Conservation (phyloP, 1,140 invertebrate species). For the Monochamus saltuarius region DNA sequence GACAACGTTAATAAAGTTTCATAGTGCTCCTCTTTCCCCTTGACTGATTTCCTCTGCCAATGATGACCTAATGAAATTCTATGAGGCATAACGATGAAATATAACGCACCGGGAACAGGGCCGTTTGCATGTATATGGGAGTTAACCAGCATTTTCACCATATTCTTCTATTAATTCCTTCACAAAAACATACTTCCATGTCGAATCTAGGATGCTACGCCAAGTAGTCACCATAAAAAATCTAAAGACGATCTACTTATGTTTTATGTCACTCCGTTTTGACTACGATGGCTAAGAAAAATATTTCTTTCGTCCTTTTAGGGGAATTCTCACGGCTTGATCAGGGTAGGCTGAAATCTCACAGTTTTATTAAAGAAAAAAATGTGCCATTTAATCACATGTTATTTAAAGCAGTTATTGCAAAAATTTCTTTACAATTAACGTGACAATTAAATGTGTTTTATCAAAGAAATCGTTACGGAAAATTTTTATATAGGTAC, state of each 20-base stretch:
- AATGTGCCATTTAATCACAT: too few species aligned
- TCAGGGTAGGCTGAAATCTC: too few species aligned
- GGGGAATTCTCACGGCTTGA: too few species aligned
- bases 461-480: too few species aligned
- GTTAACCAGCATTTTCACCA: constrained; percentile 23
- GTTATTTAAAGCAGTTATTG: too few species aligned
- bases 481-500: too few species aligned
- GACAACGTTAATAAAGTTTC: constrained; percentile 30
- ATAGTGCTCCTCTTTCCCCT: constrained; percentile 36
- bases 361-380: too few species aligned
- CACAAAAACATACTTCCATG: constrained; percentile 30
- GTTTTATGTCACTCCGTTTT: constrained; percentile 6
- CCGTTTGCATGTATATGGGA: constrained; percentile 32
- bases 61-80: constrained; percentile 45
- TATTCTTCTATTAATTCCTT: constrained; percentile 20
- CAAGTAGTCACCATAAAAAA: neutral
- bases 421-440: too few species aligned
- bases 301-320: neutral
- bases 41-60: constrained; percentile 34
- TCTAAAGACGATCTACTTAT: constrained; percentile 10
- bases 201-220: constrained; percentile 27
- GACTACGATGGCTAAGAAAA: neutral
- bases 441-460: too few species aligned
- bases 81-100: constrained; percentile 44
- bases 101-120: constrained; percentile 29